phyloP scores from a whole-genome alignment of 2,113 vertebrate species.

The Mus spicilegus region DNA sequence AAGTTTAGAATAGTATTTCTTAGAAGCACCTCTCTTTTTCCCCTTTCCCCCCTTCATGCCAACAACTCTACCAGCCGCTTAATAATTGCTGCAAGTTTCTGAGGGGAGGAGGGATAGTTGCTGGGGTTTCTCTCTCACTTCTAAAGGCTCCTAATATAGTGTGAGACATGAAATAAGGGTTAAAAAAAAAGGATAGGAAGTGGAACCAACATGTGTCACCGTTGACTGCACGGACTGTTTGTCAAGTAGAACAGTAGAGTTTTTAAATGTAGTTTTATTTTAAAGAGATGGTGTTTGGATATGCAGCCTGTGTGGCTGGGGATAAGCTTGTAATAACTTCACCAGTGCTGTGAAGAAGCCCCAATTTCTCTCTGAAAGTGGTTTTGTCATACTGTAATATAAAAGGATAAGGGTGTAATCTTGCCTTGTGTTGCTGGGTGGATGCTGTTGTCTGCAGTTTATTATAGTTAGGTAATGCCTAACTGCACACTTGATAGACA shows the following conservation, averaged over 20 bases:
- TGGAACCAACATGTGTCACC: not conserved
- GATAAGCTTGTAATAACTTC: slow-evolving; percentile 77
- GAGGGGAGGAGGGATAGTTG: not conserved
- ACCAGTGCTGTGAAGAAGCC: slow-evolving; percentile 71
- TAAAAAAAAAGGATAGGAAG: not conserved
- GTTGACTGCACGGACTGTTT: slow-evolving; percentile 38
- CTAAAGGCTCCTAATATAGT: slow-evolving; percentile 30
- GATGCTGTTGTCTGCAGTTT: slow-evolving; percentile 63
- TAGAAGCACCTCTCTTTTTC: not conserved
- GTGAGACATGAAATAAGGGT: slow-evolving; percentile 50
- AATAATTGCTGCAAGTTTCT: not conserved
- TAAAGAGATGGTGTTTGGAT: slow-evolving; percentile 68
- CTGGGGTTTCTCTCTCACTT: not conserved
- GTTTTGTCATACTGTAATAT: slow-evolving; percentile 80
- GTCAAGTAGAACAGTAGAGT: slow-evolving; percentile 65
- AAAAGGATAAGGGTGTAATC: slow-evolving; percentile 79
- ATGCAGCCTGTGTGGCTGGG: slow-evolving; percentile 55
- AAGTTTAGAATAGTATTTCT: slow-evolving; percentile 20
- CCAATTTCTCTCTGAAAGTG: slow-evolving; percentile 79
- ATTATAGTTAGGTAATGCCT: slow-evolving; percentile 77
- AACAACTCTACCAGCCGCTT: not conserved
- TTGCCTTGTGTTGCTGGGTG: slow-evolving; percentile 55
- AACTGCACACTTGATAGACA: slow-evolving; percentile 75
- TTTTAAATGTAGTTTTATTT: slow-evolving; percentile 75
- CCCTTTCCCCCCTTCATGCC: not conserved